A percentile compares a stretch with the other conserved stretches of the same genome.
Conservation (phyloP, 2,888 invertebrate genomes). For the Teleiodes luculella region DNA sequence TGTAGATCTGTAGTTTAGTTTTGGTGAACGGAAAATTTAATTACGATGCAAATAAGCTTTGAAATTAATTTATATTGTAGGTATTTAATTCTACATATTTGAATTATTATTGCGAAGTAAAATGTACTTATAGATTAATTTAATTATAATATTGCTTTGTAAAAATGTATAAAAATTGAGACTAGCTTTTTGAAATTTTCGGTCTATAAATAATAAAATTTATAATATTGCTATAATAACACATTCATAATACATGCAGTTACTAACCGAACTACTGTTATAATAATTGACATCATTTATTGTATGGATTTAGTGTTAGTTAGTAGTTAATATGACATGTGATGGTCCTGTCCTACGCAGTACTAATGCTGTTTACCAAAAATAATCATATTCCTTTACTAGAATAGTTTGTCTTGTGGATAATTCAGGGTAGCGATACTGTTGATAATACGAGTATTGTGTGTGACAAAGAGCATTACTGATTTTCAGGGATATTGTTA, state of each 20-base stretch:
- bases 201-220: constrained; percentile 35
- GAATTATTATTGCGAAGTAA: not conserved
- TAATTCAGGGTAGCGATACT: not conserved
- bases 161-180: constrained; percentile 49
- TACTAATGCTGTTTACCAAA: constrained; percentile 12
- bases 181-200: constrained; percentile 69
- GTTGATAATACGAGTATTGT: too few species aligned
- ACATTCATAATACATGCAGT: not conserved
- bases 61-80: not conserved
- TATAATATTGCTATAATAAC: not conserved
- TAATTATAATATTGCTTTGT: constrained; percentile 8
- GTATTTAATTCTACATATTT: constrained; percentile 1
- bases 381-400: constrained; percentile 21
- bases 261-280: not conserved
- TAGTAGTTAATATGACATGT: not conserved
- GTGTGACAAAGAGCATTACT: too few species aligned
- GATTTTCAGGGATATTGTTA: too few species aligned
- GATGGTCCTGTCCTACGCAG: not conserved
- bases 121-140: not conserved
- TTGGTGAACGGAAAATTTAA: not conserved
- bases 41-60: not conserved
- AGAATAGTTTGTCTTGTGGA: constrained; percentile 7
- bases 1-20: not conserved
- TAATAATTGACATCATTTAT: not conserved
- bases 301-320: not conserved